These are phyloP conservation scores for Hirtodrosophila cameraria DNA, from an alignment of 2,888 invertebrate species.

Conservation along the genomic window DNA sequence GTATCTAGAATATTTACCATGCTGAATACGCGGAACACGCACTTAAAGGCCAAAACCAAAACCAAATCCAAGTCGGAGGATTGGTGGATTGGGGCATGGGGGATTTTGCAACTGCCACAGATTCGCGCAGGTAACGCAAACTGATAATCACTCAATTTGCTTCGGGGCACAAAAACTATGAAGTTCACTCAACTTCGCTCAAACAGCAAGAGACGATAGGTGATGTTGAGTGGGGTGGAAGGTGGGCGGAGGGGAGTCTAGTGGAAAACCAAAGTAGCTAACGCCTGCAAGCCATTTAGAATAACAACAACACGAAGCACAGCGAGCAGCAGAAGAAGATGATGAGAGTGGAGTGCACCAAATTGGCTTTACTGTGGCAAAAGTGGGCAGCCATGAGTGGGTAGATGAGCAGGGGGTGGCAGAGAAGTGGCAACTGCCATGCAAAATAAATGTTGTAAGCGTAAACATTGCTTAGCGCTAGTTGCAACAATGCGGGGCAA, in stretches of 20 bases:
- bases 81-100: background rate
- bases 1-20: conserved; percentile 13
- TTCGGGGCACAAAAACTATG: conserved; percentile 64
- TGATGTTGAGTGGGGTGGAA: background rate
- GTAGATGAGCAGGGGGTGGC: background rate
- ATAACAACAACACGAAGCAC: conserved; percentile 34
- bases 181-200: conserved; percentile 70
- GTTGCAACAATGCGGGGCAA: conserved; percentile 58
- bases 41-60: conserved; percentile 39
- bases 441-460: conserved; percentile 79
- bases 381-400: conserved; percentile 26
- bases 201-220: too few species aligned
- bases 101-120: conserved; percentile 19
- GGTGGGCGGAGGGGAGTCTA: background rate
- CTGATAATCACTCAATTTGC: conserved; percentile 80
- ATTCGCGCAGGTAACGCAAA: conserved; percentile 63
- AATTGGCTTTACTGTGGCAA: conserved; percentile 70
- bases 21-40: conserved; percentile 43
- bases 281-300: conserved; percentile 70
- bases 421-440: conserved; percentile 51
- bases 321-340: background rate
- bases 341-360: conserved; percentile 65
- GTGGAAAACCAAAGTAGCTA: conserved; percentile 51
- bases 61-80: conserved; percentile 9
- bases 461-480: conserved; percentile 72